phyloP scores from a whole-genome alignment of 2,113 vertebrate genomes.

The Pangasianodon gigas region DNA sequence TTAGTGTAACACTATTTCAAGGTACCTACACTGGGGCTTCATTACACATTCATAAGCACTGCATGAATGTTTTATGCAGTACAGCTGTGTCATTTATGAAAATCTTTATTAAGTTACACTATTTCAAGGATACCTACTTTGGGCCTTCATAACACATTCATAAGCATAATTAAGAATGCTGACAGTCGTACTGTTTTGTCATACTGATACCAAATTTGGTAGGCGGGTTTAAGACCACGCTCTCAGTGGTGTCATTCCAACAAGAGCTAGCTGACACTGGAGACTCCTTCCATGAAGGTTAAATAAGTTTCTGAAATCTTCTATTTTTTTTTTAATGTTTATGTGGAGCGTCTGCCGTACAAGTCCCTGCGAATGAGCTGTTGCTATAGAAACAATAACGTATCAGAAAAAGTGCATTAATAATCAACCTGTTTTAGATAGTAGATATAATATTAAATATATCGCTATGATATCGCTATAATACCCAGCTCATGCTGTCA shows the following conservation, averaged over 20 bases:
- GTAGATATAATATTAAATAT: background rate
- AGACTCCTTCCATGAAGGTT: background rate
- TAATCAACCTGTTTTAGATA: background rate
- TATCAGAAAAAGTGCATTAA: background rate
- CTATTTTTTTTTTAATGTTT: background rate
- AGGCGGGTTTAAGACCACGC: background rate
- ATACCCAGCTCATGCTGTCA: background rate
- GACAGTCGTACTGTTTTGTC: background rate
- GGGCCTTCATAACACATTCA: background rate
- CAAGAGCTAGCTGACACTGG: background rate
- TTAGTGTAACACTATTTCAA: background rate
- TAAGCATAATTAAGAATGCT: background rate
- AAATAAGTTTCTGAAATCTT: background rate
- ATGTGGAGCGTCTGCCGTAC: background rate
- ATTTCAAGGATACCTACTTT: background rate
- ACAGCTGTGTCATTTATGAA: background rate
- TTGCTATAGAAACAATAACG: no score
- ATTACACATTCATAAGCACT: background rate
- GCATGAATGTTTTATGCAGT: background rate
- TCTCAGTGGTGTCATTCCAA: background rate
- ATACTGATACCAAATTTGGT: background rate
- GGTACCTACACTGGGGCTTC: background rate
- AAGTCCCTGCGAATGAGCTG: no score
- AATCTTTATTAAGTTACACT: background rate
- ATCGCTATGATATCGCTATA: background rate